Evolutionary conservation across 1,140 invertebrate genomes (phyloP).

Genomic region (Notospermus geniculatus): DNA sequence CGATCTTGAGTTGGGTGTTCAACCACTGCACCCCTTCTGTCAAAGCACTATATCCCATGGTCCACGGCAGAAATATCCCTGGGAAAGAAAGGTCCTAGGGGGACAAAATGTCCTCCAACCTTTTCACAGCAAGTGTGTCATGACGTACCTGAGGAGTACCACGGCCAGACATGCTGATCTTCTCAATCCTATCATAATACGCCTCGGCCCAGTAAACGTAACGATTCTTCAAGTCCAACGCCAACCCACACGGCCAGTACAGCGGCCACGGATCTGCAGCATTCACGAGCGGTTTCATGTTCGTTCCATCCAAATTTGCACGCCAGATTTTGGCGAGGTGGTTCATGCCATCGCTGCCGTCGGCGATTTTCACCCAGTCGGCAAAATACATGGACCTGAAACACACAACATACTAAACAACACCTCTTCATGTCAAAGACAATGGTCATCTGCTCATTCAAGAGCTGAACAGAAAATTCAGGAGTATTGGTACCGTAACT

Average conservation of each 20-base stretch:
- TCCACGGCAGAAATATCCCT: no score
- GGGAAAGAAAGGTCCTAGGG: no score
- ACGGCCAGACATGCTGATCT: conserved; percentile 71
- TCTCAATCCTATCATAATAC: conserved; percentile 71
- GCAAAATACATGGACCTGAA: conserved; percentile 69
- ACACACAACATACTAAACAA: no score
- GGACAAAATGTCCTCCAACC: no score
- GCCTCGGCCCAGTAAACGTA: conserved; percentile 64
- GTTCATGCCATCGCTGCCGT: conserved; percentile 89
- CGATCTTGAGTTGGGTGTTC: no score
- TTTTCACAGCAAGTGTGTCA: no score
- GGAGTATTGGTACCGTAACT: no score
- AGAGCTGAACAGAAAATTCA: no score
- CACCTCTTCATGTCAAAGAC: no score
- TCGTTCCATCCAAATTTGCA: conserved; percentile 81
- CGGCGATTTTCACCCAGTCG: conserved; percentile 96
- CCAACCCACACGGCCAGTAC: conserved; percentile 65
- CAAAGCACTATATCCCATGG: no score
- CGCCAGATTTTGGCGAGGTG: conserved; percentile 87
- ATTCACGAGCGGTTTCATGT: conserved; percentile 77
- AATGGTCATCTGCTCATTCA: no score
- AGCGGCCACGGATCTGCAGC: conserved; percentile 62
- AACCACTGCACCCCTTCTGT: no score
- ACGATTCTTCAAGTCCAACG: conserved; percentile 56
- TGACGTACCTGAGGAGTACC: background rate